Evolutionary conservation across 2,797 vertebrate species (phyloP).

Genomic region (Helicolenus hilgendorfi): DNA sequence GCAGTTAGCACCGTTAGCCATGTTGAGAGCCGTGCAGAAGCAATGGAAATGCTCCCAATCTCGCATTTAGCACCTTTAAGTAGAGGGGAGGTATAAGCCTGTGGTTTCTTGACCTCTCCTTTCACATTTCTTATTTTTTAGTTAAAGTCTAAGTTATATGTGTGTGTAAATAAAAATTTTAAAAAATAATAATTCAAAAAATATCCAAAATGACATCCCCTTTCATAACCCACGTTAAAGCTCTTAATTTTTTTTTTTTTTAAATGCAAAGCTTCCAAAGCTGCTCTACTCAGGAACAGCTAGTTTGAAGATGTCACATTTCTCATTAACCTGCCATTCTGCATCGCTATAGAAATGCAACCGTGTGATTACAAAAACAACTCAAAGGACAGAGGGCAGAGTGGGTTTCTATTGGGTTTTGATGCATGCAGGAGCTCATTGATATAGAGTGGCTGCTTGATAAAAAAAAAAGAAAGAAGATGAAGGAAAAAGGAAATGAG

Average conservation of each 20-base stretch:
- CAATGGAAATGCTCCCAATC: too few relatives aligned
- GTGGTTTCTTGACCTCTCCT: too few relatives aligned
- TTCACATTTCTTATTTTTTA: too few relatives aligned
- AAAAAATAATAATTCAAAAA: too few relatives aligned
- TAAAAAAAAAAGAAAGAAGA: neutral
- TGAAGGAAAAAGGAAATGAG: neutral
- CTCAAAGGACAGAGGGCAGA: neutral
- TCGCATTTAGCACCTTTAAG: too few relatives aligned
- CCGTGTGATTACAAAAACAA: neutral
- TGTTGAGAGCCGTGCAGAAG: too few relatives aligned
- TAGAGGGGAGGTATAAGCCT: fast-evolving
- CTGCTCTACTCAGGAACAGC: neutral
- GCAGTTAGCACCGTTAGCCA: too few relatives aligned
- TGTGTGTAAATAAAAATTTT: too few relatives aligned
- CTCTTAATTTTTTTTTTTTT: neutral
- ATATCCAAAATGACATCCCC: too few relatives aligned
- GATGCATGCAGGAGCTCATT: neutral
- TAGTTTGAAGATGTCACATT: neutral
- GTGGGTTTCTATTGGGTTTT: neutral
- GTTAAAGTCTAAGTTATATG: too few relatives aligned
- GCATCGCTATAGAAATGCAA: neutral
- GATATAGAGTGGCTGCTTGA: neutral
- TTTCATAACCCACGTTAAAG: neutral
- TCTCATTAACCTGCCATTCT: neutral
- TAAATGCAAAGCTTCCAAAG: neutral